Evolutionary conservation across 1,140 invertebrate genomes (phyloP), one percentile per base, ranked within the genome.

Genomic region (Physella acuta): DNA sequence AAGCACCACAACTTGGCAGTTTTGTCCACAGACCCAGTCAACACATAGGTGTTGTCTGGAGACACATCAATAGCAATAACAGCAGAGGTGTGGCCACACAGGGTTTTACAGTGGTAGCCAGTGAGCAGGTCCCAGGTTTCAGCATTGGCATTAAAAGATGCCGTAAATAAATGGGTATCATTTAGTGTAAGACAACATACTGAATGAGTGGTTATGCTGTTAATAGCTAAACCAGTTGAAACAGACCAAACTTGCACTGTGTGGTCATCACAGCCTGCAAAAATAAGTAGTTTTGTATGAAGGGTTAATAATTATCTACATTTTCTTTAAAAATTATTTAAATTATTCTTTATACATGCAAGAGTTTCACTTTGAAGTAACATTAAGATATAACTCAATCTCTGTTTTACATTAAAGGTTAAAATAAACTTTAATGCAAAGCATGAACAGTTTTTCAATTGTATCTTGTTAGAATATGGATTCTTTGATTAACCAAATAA

Each of bases 131-230:
- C 52, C 64, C 64, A 66, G 28, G 30, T 56, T 24, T 66, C 64
- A 56, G 64, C 64, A 56, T 66, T 66, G 52, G 64, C 64, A 52
- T 66, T 66, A 52, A 66, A 66, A 34, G 64, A 66, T 30, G 64
- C 64, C 14, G 64, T 66, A 44, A 51, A 66, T 3, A 66, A 33
- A 56, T 66, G 52, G 2, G 28, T 56, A 5, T 56, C 52, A 8
- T 30, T 66, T 2, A 66, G 26, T 17, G 51, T 55, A 8, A 66
- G 64, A 34, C 64, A 66, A 26, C 51, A 66, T 14, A 66, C 64
- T 14, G 64, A 66, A 30, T 66, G 51, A 26, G 64, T 66, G 30
- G 51, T 14, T 33, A 66, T 30, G 2, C 51, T 34, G 2, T 11
- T 39, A n/a, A 66, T 33, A 26, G 20, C 30, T 37, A 16, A 26